Evolutionary conservation across 2,113 vertebrate species (phyloP).

Genomic region (Cyprinus carpio): DNA sequence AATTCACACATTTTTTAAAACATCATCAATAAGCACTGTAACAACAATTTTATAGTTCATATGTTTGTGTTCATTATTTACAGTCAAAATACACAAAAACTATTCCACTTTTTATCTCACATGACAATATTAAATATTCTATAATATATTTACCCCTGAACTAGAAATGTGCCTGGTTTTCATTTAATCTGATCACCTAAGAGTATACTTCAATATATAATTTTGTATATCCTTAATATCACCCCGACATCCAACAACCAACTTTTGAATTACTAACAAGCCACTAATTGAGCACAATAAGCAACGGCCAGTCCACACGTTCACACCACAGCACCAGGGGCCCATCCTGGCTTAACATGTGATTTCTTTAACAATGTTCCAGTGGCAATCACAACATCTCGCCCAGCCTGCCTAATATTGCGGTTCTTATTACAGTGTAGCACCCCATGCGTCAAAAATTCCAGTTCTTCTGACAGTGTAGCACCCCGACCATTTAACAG

Average conservation of each 20-base stretch:
- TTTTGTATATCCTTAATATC: background rate
- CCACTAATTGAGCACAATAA: constrained; percentile 48
- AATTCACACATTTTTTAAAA: background rate
- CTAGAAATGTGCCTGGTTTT: background rate
- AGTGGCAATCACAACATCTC: constrained; percentile 57
- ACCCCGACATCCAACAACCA: background rate
- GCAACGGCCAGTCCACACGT: constrained; percentile 34
- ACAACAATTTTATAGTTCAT: background rate
- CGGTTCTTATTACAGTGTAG: constrained; percentile 38
- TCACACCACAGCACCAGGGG: constrained; percentile 48
- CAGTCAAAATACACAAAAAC: background rate
- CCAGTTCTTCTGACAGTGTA: constrained; percentile 41
- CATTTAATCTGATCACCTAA: background rate
- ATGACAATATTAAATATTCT: too few relatives aligned
- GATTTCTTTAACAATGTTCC: constrained; percentile 62
- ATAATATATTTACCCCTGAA: background rate
- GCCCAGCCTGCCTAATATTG: constrained; percentile 51
- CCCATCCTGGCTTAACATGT: constrained; percentile 14
- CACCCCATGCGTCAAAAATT: constrained; percentile 33
- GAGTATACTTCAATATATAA: background rate
- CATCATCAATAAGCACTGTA: background rate
- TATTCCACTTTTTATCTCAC: background rate
- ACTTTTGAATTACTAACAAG: background rate
- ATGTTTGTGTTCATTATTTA: background rate
- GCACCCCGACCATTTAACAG: constrained; percentile 50